phyloP scores from a whole-genome alignment of 1,140 invertebrate species.

The Capitella teleta region DNA sequence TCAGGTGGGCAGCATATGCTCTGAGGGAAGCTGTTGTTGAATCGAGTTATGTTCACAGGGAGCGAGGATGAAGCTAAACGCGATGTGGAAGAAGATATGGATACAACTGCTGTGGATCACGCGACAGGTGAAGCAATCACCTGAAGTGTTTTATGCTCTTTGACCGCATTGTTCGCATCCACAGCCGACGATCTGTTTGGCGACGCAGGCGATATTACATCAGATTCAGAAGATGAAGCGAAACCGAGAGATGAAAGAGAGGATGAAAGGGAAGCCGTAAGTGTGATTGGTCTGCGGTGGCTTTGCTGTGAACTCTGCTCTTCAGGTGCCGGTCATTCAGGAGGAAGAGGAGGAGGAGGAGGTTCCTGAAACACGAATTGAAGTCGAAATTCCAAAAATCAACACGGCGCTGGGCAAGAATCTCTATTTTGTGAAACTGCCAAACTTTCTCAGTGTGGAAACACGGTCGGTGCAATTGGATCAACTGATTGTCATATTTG shows the following conservation, averaged over 20 bases:
- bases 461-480: slow-evolving; percentile 28
- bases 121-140: no score
- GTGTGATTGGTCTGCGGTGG: slow-evolving; percentile 47
- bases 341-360: slow-evolving; percentile 42
- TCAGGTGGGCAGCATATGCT: no score
- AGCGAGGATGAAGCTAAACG: no score
- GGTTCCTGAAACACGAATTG: slow-evolving; percentile 83
- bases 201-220: slow-evolving; percentile 76
- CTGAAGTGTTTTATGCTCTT: no score
- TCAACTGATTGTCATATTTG: background rate
- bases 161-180: no score
- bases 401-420: slow-evolving; percentile 75
- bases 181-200: slow-evolving; percentile 75
- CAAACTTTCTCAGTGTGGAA: slow-evolving; percentile 49
- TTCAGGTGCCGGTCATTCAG: slow-evolving; percentile 14
- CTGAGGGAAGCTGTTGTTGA: no score
- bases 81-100: no score
- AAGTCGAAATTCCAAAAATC: slow-evolving; percentile 93
- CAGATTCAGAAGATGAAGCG: slow-evolving; percentile 33
- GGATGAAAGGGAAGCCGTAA: slow-evolving; percentile 15
- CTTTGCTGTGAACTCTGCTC: slow-evolving; percentile 1
- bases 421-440: slow-evolving; percentile 66
- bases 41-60: no score
- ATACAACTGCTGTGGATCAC: no score
- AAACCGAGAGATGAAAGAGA: slow-evolving; percentile 36